These are phyloP conservation scores for Ephydatia muelleri DNA, from an alignment of 37 sponge, comb jelly and placozoan genomes.

Conservation along the genomic window DNA sequence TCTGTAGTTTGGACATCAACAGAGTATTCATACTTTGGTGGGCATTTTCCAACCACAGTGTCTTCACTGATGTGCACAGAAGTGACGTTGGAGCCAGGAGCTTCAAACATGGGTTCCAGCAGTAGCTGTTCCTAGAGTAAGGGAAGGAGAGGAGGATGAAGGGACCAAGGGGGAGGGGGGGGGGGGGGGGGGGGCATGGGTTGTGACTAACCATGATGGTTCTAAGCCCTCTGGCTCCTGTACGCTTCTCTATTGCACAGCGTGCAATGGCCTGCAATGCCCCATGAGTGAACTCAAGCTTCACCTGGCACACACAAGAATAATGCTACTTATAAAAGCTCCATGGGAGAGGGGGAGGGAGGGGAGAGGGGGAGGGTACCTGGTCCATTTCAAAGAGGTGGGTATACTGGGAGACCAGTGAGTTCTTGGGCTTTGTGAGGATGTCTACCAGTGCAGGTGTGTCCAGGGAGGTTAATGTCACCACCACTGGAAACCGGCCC, in stretches of 20 bases:
- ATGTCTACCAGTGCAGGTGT: conserved; percentile 72
- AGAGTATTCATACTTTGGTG: conserved; percentile 52
- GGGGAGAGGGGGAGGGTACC: conserved; percentile 26
- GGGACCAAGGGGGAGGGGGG: background rate
- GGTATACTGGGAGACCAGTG: conserved; percentile 81
- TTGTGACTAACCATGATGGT: conserved; percentile 81
- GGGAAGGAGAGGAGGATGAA: too few relatives aligned
- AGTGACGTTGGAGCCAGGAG: conserved; percentile 87
- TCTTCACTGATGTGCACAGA: conserved; percentile 69
- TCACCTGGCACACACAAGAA: conserved; percentile 58
- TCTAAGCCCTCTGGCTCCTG: conserved; percentile 92
- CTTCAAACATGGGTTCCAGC: conserved; percentile 97
- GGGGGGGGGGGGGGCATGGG: background rate
- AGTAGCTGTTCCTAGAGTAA: conserved; percentile 87
- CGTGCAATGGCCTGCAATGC: conserved; percentile 83
- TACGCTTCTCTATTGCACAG: conserved; percentile 79
- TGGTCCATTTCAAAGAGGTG: conserved; percentile 86
- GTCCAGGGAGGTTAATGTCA: conserved; percentile 75
- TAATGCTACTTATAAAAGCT: background rate
- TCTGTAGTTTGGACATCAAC: background rate
- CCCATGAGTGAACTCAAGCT: conserved; percentile 79
- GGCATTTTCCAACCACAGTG: conserved; percentile 46
- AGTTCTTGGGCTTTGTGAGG: conserved; percentile 81
- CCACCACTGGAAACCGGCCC: conserved; percentile 91
- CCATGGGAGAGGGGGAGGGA: background rate